These are phyloP conservation scores for Pteropus rufus DNA, from an alignment of 2,797 vertebrate genomes.

Conservation along the genomic window DNA sequence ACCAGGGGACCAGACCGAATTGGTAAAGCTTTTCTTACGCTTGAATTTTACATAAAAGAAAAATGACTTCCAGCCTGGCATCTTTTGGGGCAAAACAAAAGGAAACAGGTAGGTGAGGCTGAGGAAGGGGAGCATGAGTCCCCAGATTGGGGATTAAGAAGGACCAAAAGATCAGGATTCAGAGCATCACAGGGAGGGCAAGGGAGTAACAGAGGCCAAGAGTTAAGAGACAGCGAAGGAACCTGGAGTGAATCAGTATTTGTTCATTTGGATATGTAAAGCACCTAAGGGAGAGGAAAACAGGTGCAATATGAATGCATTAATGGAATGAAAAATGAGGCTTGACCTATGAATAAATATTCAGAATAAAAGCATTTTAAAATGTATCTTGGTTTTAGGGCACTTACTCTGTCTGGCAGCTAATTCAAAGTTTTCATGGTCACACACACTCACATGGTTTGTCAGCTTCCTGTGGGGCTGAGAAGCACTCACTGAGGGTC, in stretches of 20 bases:
- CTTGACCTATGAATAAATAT: constrained; percentile 77
- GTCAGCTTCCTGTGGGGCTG: neutral
- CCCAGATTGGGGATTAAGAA: neutral
- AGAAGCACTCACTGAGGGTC: neutral
- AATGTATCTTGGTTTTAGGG: constrained; percentile 72
- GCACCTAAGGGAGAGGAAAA: constrained; percentile 65
- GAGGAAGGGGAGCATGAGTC: neutral
- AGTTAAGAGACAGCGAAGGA: neutral
- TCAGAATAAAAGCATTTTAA: constrained; percentile 60
- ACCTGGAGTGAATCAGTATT: constrained; percentile 55
- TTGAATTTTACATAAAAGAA: constrained; percentile 41
- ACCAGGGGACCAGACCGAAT: neutral
- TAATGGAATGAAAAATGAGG: constrained; percentile 74
- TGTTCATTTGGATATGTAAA: constrained; percentile 77
- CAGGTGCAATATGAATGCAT: constrained; percentile 73
- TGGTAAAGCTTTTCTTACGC: neutral
- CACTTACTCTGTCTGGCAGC: constrained; percentile 66
- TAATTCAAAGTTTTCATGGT: constrained; percentile 63
- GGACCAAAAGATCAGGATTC: neutral
- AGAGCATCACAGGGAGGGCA: neutral
- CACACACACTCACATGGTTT: constrained; percentile 24
- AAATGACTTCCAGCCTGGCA: neutral
- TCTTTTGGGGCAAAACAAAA: constrained; percentile 41
- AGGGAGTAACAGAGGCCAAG: constrained; percentile 31
- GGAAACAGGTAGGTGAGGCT: neutral